Evolutionary conservation across 2,888 invertebrate species (phyloP), one percentile per base, ranked within the genome.

Genomic region (Acleris cristana): DNA sequence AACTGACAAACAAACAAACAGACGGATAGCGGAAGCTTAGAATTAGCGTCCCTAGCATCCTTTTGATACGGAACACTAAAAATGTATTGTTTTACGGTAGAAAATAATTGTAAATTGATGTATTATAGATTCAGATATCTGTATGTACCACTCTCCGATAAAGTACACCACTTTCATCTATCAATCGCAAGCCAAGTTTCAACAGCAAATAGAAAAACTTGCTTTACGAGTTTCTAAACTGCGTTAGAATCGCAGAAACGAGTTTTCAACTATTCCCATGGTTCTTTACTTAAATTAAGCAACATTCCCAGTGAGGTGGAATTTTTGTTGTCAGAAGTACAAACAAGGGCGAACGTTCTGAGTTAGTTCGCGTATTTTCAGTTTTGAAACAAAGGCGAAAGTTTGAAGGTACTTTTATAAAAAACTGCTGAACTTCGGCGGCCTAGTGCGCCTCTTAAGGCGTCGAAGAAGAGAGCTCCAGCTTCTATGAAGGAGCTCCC

Each of bases 251-350:
- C 26, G 51, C 59, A 57, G 55, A 56, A 57, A 65, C 65, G 53
- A 61, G 65, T 62, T 62, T 19, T n/a, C 49, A 69, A 64, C 69
- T 60, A 64, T 63, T 67, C 61, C 52, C 53, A 67, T 58, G 62
- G 62, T 64, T 64, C 52, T 64, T 52, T 79, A 76, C 76, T 75
- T 75, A 76, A 81, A 82, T 82, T 79, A 79, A 78, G 76, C 74
- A 81, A 79, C 80, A 79, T 79, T 81, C 74, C 65, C 72, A 73
- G 74, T 76, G 71, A 72, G 73, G 76, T 76, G 73, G 70, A 71
- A 80, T 82, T 83, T 82, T 81, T 81, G 78, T 75, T 78, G 72
- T 71, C 69, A 67, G 71, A 76, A 76, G 72, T 74, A 73, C 71
- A 72, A 75, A 79, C 76, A 74, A 71, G 74, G 74, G 73, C 70